A percentile compares a stretch with the other conserved stretches of the same genome.
These are phyloP conservation scores for Gambusia yucatana DNA, from an alignment of 2,797 vertebrate species.

Conservation along the genomic window DNA sequence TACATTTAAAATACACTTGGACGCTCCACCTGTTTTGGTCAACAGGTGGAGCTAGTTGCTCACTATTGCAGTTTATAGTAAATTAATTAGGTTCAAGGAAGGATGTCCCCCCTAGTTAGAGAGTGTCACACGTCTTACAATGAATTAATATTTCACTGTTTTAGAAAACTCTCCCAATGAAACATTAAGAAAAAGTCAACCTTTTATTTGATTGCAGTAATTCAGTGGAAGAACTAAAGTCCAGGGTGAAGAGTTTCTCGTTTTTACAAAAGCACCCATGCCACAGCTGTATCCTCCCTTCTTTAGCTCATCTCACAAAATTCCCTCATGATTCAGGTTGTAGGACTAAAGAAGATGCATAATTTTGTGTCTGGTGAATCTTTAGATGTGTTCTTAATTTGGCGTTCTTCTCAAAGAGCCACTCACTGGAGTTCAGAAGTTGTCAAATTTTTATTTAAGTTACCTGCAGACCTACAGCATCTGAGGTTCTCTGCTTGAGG, in stretches of 20 bases:
- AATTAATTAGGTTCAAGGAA: background rate
- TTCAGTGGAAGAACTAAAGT: background rate
- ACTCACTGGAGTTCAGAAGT: background rate
- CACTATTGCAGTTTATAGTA: background rate
- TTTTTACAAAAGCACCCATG: background rate
- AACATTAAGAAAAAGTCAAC: background rate
- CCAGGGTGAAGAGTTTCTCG: background rate
- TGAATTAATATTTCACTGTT: background rate
- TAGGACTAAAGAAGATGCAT: background rate
- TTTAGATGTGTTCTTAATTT: background rate
- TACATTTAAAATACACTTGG: background rate
- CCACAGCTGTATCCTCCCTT: background rate
- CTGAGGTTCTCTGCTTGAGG: background rate
- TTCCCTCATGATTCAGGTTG: background rate
- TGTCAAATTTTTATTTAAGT: background rate
- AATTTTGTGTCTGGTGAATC: background rate
- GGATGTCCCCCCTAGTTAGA: background rate
- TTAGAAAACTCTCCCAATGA: background rate
- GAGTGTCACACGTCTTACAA: background rate
- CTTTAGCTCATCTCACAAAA: background rate
- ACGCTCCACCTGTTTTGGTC: background rate
- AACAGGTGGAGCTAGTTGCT: slow-evolving; percentile 11
- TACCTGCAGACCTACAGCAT: background rate
- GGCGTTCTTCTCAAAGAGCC: background rate
- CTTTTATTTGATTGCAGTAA: background rate